These are phyloP conservation scores for Polypedilum pembai DNA, from an alignment of 1,140 invertebrate genomes.

Conservation along the genomic window DNA sequence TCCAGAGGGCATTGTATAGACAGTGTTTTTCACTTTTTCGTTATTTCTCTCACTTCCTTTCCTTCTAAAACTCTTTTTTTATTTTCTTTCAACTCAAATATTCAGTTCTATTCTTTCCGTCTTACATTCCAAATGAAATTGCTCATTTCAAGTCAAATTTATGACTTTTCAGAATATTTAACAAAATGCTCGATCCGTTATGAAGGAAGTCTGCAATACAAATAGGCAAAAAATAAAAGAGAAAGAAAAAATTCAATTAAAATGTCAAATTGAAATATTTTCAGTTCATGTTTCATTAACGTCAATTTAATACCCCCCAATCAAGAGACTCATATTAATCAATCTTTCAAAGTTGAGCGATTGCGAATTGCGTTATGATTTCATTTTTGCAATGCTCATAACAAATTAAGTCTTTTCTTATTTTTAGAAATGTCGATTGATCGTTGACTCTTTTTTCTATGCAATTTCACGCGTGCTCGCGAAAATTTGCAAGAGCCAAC, in stretches of 20 bases:
- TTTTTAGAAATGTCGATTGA: neutral
- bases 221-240: neutral
- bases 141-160: slow-evolving; percentile 5
- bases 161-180: neutral
- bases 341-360: neutral
- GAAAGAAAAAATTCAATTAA: neutral
- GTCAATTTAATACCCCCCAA: neutral
- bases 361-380: neutral
- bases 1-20: slow-evolving; percentile 21
- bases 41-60: slow-evolving; percentile 14
- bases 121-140: neutral
- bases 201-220: slow-evolving; percentile 11
- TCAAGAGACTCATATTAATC: neutral
- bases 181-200: neutral
- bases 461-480: neutral
- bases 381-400: neutral
- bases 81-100: neutral
- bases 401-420: neutral
- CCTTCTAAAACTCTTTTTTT: slow-evolving; percentile 1
- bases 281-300: slow-evolving; percentile 18
- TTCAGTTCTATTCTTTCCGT: neutral
- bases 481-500: neutral
- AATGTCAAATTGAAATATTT: slow-evolving; percentile 1
- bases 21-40: neutral
- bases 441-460: neutral